Evolutionary conservation across 1,140 invertebrate genomes (phyloP).

Genomic region (Parapsyche elsis): DNA sequence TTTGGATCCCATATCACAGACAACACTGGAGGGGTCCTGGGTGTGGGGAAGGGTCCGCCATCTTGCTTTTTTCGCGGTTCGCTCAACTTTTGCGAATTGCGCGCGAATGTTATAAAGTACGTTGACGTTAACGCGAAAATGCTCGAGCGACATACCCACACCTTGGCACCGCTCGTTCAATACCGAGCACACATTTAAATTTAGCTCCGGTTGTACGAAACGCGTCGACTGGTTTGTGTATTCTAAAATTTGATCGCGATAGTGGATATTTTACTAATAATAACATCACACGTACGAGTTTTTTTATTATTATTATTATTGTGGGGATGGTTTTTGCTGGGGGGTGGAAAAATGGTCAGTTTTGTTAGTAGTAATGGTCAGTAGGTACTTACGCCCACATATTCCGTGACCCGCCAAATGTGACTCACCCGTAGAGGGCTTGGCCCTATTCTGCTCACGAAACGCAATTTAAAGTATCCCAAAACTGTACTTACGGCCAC

Average conservation of each 20-base stretch:
- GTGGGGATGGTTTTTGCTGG: conserved; percentile 31
- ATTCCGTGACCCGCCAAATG: conserved; percentile 46
- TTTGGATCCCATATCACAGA: too few relatives aligned
- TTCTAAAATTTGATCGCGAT: neutral
- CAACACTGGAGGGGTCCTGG: too few relatives aligned
- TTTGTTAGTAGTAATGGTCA: neutral
- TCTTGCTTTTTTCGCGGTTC: too few relatives aligned
- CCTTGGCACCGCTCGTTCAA: too few relatives aligned
- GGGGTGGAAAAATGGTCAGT: conserved; percentile 23
- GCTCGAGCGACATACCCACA: too few relatives aligned
- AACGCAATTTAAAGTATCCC: conserved; percentile 36
- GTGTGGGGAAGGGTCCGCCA: too few relatives aligned
- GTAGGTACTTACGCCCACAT: conserved; percentile 44
- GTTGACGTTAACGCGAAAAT: too few relatives aligned
- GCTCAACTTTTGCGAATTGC: too few relatives aligned
- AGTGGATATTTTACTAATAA: conserved; percentile 1
- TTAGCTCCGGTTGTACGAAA: too few relatives aligned
- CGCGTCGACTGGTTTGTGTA: neutral
- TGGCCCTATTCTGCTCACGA: conserved; percentile 37
- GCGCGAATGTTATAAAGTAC: too few relatives aligned
- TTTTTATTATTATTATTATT: too few relatives aligned
- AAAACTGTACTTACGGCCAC: conserved; percentile 20
- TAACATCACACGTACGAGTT: neutral
- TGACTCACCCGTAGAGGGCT: conserved; percentile 45
- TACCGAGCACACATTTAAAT: too few relatives aligned